phyloP scores from a whole-genome alignment of 2,113 vertebrate species.

The Setophaga petechia region DNA sequence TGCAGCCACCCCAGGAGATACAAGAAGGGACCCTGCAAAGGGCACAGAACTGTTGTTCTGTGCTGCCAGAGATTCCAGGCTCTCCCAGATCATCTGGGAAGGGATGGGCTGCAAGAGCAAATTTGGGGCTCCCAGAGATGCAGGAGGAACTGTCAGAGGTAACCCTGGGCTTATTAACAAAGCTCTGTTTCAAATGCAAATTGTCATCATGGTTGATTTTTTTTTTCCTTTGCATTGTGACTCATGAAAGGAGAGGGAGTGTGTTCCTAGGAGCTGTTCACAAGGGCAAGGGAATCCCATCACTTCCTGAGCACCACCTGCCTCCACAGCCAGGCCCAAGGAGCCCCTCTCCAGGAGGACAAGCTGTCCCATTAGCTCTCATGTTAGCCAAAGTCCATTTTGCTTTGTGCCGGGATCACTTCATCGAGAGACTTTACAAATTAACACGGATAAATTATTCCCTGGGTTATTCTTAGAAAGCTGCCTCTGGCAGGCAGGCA shows the following conservation, averaged over 20 bases:
- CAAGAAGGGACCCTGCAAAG: neutral
- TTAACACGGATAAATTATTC: conserved; percentile 52
- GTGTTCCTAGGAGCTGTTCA: neutral
- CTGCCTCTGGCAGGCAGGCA: neutral
- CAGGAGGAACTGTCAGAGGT: neutral
- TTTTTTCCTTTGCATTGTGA: neutral
- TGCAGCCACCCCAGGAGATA: neutral
- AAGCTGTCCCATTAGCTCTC: conserved; percentile 44
- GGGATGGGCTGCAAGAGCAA: fast-evolving
- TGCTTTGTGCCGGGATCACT: conserved; percentile 25
- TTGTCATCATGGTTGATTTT: neutral
- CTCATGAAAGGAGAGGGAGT: neutral
- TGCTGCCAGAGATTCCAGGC: neutral
- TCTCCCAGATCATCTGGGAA: fast-evolving
- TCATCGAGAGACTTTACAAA: conserved; percentile 64
- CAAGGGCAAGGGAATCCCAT: neutral
- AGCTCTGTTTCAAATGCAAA: neutral
- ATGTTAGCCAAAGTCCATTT: conserved; percentile 27
- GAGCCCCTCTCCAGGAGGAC: neutral
- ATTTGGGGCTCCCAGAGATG: neutral
- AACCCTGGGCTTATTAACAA: neutral
- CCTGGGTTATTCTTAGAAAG: conserved; percentile 55
- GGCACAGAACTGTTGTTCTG: fast-evolving
- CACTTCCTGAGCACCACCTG: neutral
- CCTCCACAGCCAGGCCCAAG: neutral